phyloP scores from a whole-genome alignment of 53 echinoderm and acorn worm species.

The Antedon mediterranea region DNA sequence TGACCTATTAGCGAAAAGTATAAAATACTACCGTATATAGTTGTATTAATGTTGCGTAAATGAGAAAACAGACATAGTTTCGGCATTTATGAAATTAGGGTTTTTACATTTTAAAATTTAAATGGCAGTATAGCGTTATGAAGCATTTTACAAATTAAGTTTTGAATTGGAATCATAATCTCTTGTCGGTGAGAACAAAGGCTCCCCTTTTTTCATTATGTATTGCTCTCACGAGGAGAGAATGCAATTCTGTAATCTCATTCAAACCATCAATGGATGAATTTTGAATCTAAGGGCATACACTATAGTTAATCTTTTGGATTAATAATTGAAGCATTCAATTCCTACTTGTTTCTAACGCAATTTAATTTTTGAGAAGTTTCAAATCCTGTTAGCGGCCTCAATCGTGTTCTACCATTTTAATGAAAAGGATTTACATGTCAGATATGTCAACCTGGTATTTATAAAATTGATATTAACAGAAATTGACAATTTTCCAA shows the following conservation, averaged over 20 bases:
- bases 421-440: background rate
- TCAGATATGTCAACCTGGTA: background rate
- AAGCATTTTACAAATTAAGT: background rate
- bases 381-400: background rate
- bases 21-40: too few relatives aligned
- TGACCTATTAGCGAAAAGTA: too few relatives aligned
- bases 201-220: background rate
- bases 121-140: background rate
- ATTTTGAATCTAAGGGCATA: conserved; percentile 1
- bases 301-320: background rate
- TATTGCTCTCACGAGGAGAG: background rate
- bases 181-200: background rate
- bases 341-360: background rate
- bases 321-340: background rate
- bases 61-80: too few relatives aligned
- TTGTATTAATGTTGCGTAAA: too few relatives aligned
- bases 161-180: background rate
- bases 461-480: background rate
- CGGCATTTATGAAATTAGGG: background rate
- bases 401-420: background rate
- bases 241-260: background rate
- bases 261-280: background rate
- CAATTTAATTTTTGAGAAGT: background rate
- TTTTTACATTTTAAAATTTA: background rate
- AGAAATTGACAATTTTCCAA: background rate